Evolutionary conservation across 2,113 vertebrate genomes (phyloP), one percentile per base, ranked within the genome.

Genomic region (Astatoreochromis straeleni): DNA sequence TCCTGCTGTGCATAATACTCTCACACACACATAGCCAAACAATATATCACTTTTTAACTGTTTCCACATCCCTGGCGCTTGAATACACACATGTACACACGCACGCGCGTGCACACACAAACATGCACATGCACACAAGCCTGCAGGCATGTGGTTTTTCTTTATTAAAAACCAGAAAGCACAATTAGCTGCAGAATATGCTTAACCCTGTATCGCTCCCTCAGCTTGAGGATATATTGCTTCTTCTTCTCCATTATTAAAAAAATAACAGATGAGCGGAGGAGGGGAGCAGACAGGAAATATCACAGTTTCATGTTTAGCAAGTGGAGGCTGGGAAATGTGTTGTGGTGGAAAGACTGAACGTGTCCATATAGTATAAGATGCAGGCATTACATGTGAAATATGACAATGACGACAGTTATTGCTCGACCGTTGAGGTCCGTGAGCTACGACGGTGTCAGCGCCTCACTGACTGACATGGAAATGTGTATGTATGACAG

Each of bases 131-230:
- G 81, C 38, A 85, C 57, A 70, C 65, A 63, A 65, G 82, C 90
- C 91, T 87, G 40, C 70, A 89, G 92, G 93, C 88, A 4, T 92
- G 82, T 89, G 83, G 65, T 92, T 92, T 95, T 92, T 94, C 94
- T 95, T 95, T 96, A 96, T 96, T 96, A 96, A 96, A 95, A 96
- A 94, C 91, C 91, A 93, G 94, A 95, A 95, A 88, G 88, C 87
- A 90, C 95, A 96, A 96, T 96, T 95, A 96, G 96, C 93, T 89
- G 89, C 89, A 90, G 96, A 96, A 95, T 96, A 95, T 93, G 90
- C 88, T 96, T 96, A 96, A 96, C 96, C 96, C 92, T 86, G 85
- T 93, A 94, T 93, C 90, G 81, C 92, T 96, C 95, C 94, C 95
- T 89, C 87, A 91, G 94, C 94, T 95, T 81, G 29, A 81, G 92